Base-by-base conservation (phyloP, 1,140 invertebrate species). In the Aphelinus certus region DNA sequence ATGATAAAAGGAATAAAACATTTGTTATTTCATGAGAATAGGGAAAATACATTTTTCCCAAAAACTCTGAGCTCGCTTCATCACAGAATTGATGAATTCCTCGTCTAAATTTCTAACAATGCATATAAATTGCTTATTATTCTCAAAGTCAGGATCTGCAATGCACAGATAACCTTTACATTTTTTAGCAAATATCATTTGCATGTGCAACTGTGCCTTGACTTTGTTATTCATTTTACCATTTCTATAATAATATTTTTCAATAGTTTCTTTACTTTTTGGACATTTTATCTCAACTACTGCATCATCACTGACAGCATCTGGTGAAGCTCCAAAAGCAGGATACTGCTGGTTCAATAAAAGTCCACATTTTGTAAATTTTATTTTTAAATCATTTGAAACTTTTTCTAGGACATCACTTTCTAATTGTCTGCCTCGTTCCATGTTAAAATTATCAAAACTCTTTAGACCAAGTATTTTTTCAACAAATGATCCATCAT, bases 281-380 rank as follows among this genome's bases (percentile, higher is more conserved):
- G 88, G 88, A 66, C 87, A 84, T 76, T 89, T 89, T 55, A 89
- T 84, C 82, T 89, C 88, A 2, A 88, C 82, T 48, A 89, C 83
- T 70, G 82, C 85, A 75, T 88, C 83, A 71, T 86, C 79, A 49
- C 81, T 84, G 1, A 89, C 79, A 6, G 85, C 88, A 83, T 89
- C 88, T 7, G 88, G 88, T 5, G 26, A 26, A 10, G 83, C 88
- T 61, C 84, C 87, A 72, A 83, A 76, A 7, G 80, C 73, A 10
- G 81, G 81, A 77, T 78, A 73, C 47, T 74, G 42, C 53, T 67
- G 49, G 58, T 69, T 74, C 26, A 81, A 64, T 58, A 78, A 43
- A 10, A 82, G 75, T 45, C 81, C 79, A 68, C 57, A 71, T 47
- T 76, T 67, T 55, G 73, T 1, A 3, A 62, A 45, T 62, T 5